Base-by-base conservation (phyloP, 2,113 vertebrate species). In the Nyctibius bracteatus region DNA sequence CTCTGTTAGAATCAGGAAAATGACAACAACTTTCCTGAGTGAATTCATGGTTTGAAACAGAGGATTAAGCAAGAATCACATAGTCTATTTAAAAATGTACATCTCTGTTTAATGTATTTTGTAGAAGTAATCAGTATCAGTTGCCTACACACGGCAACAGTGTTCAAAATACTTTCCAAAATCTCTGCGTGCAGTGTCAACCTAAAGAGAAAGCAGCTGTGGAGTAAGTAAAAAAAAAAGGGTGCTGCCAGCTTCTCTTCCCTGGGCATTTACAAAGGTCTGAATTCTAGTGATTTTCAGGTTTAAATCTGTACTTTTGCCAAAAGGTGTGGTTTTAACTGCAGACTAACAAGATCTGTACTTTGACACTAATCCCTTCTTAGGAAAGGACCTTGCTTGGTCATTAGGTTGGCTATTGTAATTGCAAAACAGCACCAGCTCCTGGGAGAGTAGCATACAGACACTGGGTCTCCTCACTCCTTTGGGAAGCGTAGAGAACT, bases 381-480 rank as follows among this genome's bases (percentile, higher is more conserved):
- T 35, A 61, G 10, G 44, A 39, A 83, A 88, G 35, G 18, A 31
- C 14, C 12, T 57, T 24, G 8, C 30, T 66, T 8, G 14, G 30
- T 41, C 17, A 27, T 41, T 47, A 54, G 23, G 8, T 20, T 58
- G 70, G n/a, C n/a, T 71, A 22, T 3, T 47, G 44, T 14, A n/a
- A n/a, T 19, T 47, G 23, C 23, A 54, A 78, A 68, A 10, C 14
- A 61, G 8, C 10, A 61, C 16, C 19, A 57, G 19, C n/a, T 62
- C 20, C 22, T 0, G 0, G 43, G 9, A 58, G 12, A n/a, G 39
- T 1, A 47, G 30, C 20, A 5, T 4, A 70, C 23, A 27, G 7
- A 52, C 14, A 10, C 25, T 12, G 10, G 2, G 19, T 33, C 27
- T 62, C 33, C 41, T 81, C 28, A 10, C 21, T 41, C 12, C 28